Base-by-base conservation (phyloP, 2,113 vertebrate species). In the Rhodinocichla rosea region DNA sequence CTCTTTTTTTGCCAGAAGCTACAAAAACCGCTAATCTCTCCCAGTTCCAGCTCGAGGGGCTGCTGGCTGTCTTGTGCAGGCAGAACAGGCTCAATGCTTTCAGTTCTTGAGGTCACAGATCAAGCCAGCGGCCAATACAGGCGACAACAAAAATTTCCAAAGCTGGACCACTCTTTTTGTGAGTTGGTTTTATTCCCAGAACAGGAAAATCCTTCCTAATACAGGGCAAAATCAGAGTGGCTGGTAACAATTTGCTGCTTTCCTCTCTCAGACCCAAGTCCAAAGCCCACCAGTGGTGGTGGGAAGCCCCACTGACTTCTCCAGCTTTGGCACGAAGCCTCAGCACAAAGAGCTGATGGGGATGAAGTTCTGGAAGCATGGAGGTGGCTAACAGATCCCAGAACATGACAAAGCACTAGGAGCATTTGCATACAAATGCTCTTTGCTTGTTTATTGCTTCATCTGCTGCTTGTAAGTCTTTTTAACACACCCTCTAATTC, bases 401-500 rank as follows among this genome's bases (percentile, higher is more conserved):
- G 87, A 89, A 74, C 37, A 89, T 26, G 44, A 95, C 88, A 96
- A 47, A 90, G 59, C 71, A 68, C 60, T 86, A 7, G 22, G 7
- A 84, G 32, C 18, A 71, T 86, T 80, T 83, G 85, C 82, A 93
- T 74, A 86, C 83, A 94, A 84, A 90, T 45, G n/a, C 16, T 42
- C 24, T 88, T 93, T 83, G 35, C 87, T 83, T 75, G 73, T 84
- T 79, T 63, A 28, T 88, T 94, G 92, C 92, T 95, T 90, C 87
- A 90, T 90, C 92, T 90, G 60, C 56, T 76, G 73, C 73, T 95
- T 65, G 0, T 63, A 73, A 79, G 75, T 56, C 80, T 90, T 94
- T 80, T 71, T 75, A 96, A 92, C 73, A 90, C 60, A 33, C 85
- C 71, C 90, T 92, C 92, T 86, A 64, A 90, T 92, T 79, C 83